Conservation (phyloP, 2,113 vertebrate genomes). For the Podarcis raffonei region DNA sequence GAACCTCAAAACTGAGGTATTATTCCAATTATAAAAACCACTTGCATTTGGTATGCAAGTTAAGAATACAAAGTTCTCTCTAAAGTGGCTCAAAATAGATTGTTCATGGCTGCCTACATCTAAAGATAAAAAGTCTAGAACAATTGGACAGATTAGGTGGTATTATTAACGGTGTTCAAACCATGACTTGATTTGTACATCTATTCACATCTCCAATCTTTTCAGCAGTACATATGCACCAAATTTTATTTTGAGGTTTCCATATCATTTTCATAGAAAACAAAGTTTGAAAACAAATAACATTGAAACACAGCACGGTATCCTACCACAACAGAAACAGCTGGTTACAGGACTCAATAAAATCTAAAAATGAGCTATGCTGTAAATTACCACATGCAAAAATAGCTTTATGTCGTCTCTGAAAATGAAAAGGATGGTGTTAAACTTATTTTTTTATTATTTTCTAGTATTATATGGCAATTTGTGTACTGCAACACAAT, state of each 20-base stretch:
- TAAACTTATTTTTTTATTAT: constrained; percentile 76
- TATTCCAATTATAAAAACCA: constrained; percentile 87
- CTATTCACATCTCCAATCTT: constrained; percentile 86
- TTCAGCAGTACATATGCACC: constrained; percentile 93
- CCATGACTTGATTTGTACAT: constrained; percentile 88
- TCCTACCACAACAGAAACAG: constrained; percentile 88
- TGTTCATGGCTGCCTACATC: constrained; percentile 89
- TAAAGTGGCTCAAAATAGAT: constrained; percentile 92
- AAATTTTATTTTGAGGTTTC: constrained; percentile 91
- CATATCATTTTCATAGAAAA: constrained; percentile 91
- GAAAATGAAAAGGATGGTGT: constrained; percentile 87
- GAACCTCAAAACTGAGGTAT: constrained; percentile 85
- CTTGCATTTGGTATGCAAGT: constrained; percentile 84
- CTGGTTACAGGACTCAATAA: constrained; percentile 92
- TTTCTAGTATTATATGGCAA: constrained; percentile 87
- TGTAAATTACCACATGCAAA: constrained; percentile 96
- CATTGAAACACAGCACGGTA: constrained; percentile 95
- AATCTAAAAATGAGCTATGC: constrained; percentile 97
- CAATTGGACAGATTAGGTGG: constrained; percentile 88
- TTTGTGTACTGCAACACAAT: constrained; percentile 86
- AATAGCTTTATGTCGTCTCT: constrained; percentile 81
- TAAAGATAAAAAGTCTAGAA: constrained; percentile 88
- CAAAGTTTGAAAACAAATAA: constrained; percentile 91
- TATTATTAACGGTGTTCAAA: constrained; percentile 86
- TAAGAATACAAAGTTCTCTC: constrained; percentile 86